Conservation (phyloP, 2,113 vertebrate genomes). For the Fulica atra region DNA sequence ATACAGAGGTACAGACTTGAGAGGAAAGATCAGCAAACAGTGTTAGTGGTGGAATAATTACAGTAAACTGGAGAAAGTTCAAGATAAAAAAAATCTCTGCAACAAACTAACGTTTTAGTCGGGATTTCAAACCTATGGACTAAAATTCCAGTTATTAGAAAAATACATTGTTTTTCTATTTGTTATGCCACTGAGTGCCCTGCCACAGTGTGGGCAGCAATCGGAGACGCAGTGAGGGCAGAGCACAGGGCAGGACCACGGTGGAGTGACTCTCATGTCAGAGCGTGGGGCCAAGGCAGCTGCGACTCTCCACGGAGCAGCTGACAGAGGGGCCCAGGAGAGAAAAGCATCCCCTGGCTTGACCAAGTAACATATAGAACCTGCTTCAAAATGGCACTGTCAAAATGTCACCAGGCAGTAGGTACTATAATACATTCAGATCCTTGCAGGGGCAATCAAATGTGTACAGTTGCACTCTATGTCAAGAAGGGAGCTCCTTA, state of each 20-base stretch:
- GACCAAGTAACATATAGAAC: neutral
- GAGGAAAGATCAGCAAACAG: neutral
- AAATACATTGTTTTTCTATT: neutral
- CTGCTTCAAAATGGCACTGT: neutral
- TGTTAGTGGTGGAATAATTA: neutral
- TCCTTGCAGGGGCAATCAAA: neutral
- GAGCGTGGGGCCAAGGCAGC: neutral
- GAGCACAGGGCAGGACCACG: neutral
- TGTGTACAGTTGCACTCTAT: neutral
- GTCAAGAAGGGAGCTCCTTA: neutral
- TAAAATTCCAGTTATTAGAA: neutral
- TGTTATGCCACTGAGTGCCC: neutral
- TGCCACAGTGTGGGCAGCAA: neutral
- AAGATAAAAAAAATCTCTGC: neutral
- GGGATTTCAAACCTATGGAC: neutral
- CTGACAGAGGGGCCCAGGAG: neutral
- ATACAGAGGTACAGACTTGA: neutral
- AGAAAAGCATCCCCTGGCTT: neutral
- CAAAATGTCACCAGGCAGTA: neutral
- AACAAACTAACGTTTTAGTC: neutral
- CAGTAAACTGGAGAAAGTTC: neutral
- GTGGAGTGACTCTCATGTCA: neutral
- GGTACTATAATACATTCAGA: neutral
- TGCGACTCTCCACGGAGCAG: neutral
- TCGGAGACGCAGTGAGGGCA: neutral